Percentiles rank a stretch among this genome's conserved stretches.
These are phyloP conservation scores for Lithophane ornitopus DNA, from an alignment of 2,888 invertebrate genomes.

Conservation along the genomic window DNA sequence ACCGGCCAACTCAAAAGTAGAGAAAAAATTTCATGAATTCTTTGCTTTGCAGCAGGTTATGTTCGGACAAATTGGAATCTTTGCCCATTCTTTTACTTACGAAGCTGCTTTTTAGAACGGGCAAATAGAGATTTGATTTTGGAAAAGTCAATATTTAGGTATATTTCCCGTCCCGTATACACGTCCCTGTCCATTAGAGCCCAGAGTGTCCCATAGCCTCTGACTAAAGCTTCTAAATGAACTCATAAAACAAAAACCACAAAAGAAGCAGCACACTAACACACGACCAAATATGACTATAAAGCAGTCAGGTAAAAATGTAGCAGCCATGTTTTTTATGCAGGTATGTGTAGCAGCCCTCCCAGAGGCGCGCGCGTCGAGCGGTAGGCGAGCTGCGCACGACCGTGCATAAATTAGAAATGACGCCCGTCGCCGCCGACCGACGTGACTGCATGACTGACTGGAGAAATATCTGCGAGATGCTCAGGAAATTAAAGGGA, in stretches of 20 bases:
- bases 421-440: conserved; percentile 71
- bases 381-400: conserved; percentile 80
- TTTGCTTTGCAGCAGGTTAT: neutral
- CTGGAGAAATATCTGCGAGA: conserved; percentile 54
- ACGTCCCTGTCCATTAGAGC: too few relatives aligned
- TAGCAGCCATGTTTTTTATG: conserved; percentile 50
- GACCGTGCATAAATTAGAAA: conserved; percentile 85
- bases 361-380: conserved; percentile 64
- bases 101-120: too few relatives aligned
- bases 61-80: neutral
- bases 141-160: too few relatives aligned
- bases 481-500: conserved; percentile 38
- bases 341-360: conserved; percentile 63
- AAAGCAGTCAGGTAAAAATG: conserved; percentile 54
- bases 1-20: neutral
- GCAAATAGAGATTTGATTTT: too few relatives aligned
- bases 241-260: conserved; percentile 15
- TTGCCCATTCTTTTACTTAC: too few relatives aligned
- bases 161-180: too few relatives aligned
- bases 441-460: conserved; percentile 63
- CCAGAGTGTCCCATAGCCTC: too few relatives aligned
- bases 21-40: neutral
- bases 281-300: conserved; percentile 50
- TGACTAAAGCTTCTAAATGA: conserved; percentile 6
- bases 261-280: conserved; percentile 32